Percentiles rank a stretch among this genome's conserved stretches.
These are phyloP conservation scores for Amphiprion clarkii DNA, from an alignment of 2,797 vertebrate genomes.

Conservation along the genomic window DNA sequence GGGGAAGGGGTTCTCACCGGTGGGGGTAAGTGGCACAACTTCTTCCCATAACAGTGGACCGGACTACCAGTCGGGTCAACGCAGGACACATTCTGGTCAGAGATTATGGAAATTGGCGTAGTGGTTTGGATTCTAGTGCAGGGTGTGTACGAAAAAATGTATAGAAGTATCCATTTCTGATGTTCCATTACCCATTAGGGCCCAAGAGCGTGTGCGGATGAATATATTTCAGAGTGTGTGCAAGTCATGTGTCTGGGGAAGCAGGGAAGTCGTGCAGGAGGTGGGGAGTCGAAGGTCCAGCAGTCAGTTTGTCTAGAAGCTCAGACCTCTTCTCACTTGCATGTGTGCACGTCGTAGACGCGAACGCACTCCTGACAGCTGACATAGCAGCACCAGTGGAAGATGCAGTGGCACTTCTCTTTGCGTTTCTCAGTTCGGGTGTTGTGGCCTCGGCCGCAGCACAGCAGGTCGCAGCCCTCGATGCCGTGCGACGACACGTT, in stretches of 20 bases:
- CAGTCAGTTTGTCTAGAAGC: conserved; percentile 55
- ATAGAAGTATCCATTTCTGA: conserved; percentile 58
- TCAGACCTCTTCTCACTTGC: conserved; percentile 87
- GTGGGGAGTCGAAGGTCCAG: conserved; percentile 50
- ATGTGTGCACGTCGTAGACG: conserved; percentile 96
- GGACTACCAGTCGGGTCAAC: conserved; percentile 9
- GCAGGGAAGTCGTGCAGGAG: conserved; percentile 54
- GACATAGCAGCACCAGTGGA: conserved; percentile 99
- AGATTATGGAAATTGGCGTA: conserved; percentile 18
- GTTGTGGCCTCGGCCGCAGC: conserved; percentile 98
- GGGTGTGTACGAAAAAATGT: conserved; percentile 44
- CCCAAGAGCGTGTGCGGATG: conserved; percentile 43
- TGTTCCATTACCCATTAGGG: conserved; percentile 64
- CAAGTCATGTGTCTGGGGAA: conserved; percentile 25
- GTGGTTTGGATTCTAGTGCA: conserved; percentile 49
- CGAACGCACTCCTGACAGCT: conserved; percentile 97
- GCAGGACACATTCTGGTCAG: conserved; percentile 25
- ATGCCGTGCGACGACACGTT: conserved; percentile 98
- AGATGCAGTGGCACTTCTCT: conserved; percentile 98
- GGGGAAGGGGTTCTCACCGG: background rate
- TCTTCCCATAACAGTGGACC: conserved; percentile 43
- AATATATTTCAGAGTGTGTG: conserved; percentile 40
- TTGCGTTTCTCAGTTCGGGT: conserved; percentile 97
- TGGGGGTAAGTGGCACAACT: conserved; percentile 41
- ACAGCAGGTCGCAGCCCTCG: conserved; percentile 97